phyloP scores from a whole-genome alignment of 1,140 invertebrate genomes.

The Adelges cooleyi region DNA sequence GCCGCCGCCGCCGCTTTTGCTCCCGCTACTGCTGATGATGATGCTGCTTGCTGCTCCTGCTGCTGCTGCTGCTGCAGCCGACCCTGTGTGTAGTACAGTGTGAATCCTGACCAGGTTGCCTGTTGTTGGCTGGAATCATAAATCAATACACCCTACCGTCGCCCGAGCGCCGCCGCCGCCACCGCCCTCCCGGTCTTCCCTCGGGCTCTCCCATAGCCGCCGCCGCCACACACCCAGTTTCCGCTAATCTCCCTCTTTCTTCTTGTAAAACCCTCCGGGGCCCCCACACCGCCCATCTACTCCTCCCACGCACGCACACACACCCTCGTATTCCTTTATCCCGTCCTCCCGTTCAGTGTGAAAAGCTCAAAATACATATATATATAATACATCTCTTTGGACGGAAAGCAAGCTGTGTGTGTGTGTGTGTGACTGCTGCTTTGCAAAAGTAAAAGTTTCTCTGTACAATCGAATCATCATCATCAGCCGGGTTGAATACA shows the following conservation, averaged over 20 bases:
- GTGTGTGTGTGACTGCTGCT: too few species aligned
- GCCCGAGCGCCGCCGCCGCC: background rate
- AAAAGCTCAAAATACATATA: background rate
- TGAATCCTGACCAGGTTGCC: conserved; percentile 23
- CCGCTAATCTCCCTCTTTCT: conserved; percentile 27
- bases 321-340: too few species aligned
- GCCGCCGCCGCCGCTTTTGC: background rate
- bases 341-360: background rate
- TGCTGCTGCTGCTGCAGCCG: background rate
- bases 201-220: background rate
- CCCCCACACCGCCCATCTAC: background rate
- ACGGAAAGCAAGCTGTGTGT: too few species aligned
- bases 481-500: too few species aligned
- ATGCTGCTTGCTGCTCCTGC: background rate
- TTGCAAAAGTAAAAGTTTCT: too few species aligned
- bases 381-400: too few species aligned
- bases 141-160: conserved; percentile 23
- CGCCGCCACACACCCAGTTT: conserved; percentile 5
- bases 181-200: background rate
- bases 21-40: background rate
- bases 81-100: background rate
- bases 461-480: too few species aligned
- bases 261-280: too few species aligned
- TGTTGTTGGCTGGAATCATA: conserved; percentile 28
- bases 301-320: background rate